These are phyloP conservation scores for Zapornia atra DNA, from an alignment of 2,113 vertebrate species.

Conservation along the genomic window DNA sequence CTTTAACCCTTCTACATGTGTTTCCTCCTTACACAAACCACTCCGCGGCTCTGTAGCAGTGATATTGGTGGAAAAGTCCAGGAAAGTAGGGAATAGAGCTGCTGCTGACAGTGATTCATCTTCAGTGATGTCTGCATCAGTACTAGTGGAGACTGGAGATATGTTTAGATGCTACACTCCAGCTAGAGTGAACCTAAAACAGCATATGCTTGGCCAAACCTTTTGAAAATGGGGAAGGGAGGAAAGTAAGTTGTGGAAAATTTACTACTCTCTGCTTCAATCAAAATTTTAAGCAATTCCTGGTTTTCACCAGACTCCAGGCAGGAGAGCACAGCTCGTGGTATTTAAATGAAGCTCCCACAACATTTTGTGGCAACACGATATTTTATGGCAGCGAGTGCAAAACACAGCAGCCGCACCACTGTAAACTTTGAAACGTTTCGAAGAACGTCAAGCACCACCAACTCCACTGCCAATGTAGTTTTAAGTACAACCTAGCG, in stretches of 20 bases:
- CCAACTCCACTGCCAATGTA: not conserved
- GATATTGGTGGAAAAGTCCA: not conserved
- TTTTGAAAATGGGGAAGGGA: not conserved
- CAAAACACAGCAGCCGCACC: constrained; percentile 62
- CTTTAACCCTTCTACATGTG: not conserved
- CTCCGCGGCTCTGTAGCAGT: not conserved
- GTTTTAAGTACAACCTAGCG: not conserved
- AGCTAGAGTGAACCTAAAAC: not conserved
- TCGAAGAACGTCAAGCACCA: constrained; percentile 17
- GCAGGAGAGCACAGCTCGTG: not conserved
- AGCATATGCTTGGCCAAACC: not conserved
- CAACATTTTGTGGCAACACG: constrained; percentile 36
- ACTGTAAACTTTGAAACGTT: constrained; percentile 62
- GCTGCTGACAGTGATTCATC: not conserved
- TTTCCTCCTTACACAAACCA: not conserved
- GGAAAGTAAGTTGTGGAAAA: not conserved
- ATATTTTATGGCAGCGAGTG: constrained; percentile 47
- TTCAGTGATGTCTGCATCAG: not conserved
- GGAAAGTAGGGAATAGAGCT: not conserved
- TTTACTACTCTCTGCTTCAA: not conserved
- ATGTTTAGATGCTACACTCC: not conserved
- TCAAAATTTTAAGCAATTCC: not conserved
- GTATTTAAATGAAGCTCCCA: constrained; percentile 59
- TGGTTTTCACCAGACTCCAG: not conserved
- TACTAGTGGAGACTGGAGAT: not conserved